These are phyloP conservation scores for Caenorhabditis wallacei DNA, from an alignment of 2,888 invertebrate species.

Conservation along the genomic window DNA sequence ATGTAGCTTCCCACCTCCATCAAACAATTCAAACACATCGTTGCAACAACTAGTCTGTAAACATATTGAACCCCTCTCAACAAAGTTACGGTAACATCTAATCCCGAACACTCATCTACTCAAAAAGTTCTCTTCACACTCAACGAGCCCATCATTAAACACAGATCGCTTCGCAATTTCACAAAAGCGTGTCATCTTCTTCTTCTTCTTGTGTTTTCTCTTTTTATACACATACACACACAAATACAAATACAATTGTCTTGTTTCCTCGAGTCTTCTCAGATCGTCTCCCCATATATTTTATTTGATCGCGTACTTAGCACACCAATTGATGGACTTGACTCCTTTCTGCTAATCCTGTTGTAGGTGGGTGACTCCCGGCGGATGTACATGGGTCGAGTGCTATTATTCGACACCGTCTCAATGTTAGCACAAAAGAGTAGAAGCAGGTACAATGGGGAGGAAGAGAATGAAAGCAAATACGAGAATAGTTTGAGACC, in stretches of 20 bases:
- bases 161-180: slow-evolving; percentile 33
- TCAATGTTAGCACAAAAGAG: slow-evolving; percentile 30
- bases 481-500: slow-evolving; percentile 16
- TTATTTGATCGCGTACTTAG: slow-evolving; percentile 58
- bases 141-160: slow-evolving; percentile 24
- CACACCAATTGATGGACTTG: slow-evolving; percentile 49
- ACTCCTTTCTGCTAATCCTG: slow-evolving; percentile 42
- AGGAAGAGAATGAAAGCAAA: slow-evolving; percentile 5
- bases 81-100: slow-evolving; percentile 21
- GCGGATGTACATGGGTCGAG: slow-evolving; percentile 53
- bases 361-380: slow-evolving; percentile 41
- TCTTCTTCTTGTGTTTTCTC: neutral
- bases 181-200: slow-evolving; percentile 54
- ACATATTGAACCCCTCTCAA: neutral
- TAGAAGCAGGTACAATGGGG: slow-evolving; percentile 24
- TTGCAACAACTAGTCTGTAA: neutral
- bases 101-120: slow-evolving; percentile 6
- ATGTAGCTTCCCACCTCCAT: too few species aligned
- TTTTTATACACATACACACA: neutral
- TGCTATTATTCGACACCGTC: slow-evolving; percentile 63
- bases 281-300: neutral
- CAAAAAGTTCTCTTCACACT: slow-evolving; percentile 30
- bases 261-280: neutral
- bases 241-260: slow-evolving; percentile 19
- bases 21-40: too few species aligned